Evolutionary conservation across 2,888 invertebrate genomes (phyloP), one percentile per base, ranked within the genome.

Genomic region (Thecophora atra): DNA sequence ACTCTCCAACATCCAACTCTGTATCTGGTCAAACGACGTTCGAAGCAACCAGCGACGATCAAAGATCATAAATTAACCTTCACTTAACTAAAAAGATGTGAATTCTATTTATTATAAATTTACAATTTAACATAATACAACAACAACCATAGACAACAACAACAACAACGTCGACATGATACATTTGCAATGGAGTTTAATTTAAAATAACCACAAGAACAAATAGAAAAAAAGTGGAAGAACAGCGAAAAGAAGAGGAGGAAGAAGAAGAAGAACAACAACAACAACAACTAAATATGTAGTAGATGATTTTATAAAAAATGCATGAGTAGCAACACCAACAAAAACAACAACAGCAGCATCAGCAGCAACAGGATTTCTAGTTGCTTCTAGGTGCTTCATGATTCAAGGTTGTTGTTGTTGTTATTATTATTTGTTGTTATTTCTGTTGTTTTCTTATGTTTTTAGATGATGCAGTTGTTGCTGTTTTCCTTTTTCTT

Each of bases 61-160:
- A 19, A 8, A 24, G 37, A 51, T 19, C 62, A 62, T 70, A 70
- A 70, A 63, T 70, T 63, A 63, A 62, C 52, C 70, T 70, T 70
- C 70, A 63, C 63, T 70, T 70, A 63, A 69, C 51, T 51, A 15
- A 70, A 63, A 51, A 44, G 70, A 52, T 62, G 62, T 62, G 70
- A 70, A 70, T 70, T 70, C 62, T 62, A 70, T 70, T 70, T 70
- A 70, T 70, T 70, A 63, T 63, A 63, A 70, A 58, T 70, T 70
- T 70, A 70, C 63, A 70, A 70, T 63, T 63, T 63, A 70, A 63
- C 63, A 70, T 70, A 52, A 62, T 28, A 69, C 47, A 65, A 51
- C 52, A 54, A 67, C 54, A 66, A 52, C 17, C n/a, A n/a, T n/a
- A n/a, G 13, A 66, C 66, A 51, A n/a, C 24, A 66, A 52, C 66